Base-by-base conservation (phyloP, 2,888 invertebrate species). In the Drosophila ustulata region DNA sequence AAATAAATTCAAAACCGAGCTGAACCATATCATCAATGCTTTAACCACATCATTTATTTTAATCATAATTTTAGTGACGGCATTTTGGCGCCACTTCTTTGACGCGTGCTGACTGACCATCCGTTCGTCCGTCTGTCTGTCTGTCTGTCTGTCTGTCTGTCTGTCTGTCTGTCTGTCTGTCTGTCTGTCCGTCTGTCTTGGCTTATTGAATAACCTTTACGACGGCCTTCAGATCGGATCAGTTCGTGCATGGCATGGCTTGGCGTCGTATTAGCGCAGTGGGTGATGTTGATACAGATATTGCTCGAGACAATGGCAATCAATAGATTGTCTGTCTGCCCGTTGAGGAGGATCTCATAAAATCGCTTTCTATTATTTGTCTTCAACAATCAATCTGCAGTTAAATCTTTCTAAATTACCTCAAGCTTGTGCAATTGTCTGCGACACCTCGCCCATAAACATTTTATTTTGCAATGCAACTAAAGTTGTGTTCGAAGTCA, bases 61-160 rank as follows among this genome's bases (percentile, higher is more conserved):
- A 65, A 68, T 73, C 67, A 73, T 83, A 73, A 65, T 69, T 71
- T 64, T 28, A 32, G 37, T 47, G 68, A 43, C 73, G 66, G 74
- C 78, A 66, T 66, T 84, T 71, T 82, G 80, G 88, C 77, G 82
- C 86, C 86, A 65, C 68, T 52, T 58, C 46, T 61, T 55, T 71
- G 65, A 77, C 85, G 79, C 88, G 78, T 81, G 79, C 88, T 72
- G 47, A 13, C 34, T 45, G 18, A 25, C 37, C 11, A n/a, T 39
- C 26, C 1, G 25, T 43, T 43, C 7, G 39, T 37, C 37, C 1
- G 37, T 37, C n/a, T 0, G 37, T 37, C 37, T 3, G n/a, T 37
- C n/a, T 0, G 37, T 37, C 37, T 3, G n/a, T 37, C 37, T 4
- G 37, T n/a, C 37, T 4, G 37, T 37, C 37, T 4, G n/a, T 0